These are phyloP conservation scores for Chouioia cunea DNA, from an alignment of 2,888 invertebrate species.

Conservation along the genomic window DNA sequence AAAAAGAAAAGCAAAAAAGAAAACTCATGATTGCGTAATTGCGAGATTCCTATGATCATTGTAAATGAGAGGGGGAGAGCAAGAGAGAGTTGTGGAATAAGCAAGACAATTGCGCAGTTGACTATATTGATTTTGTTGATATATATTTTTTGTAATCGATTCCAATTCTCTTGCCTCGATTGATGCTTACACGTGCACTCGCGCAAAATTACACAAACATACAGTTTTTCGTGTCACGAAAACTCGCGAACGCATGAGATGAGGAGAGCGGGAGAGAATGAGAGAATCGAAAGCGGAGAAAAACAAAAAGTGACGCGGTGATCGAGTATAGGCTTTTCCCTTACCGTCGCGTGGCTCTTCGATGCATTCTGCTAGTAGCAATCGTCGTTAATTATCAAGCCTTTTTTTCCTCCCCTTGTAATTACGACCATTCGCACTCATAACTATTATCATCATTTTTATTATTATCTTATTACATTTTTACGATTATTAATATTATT, in stretches of 20 bases:
- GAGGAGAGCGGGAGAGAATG: conserved; percentile 35
- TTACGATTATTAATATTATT: conserved; percentile 40
- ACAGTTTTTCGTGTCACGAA: conserved; percentile 29
- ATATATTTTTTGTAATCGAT: conserved; percentile 37
- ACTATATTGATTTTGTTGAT: conserved; percentile 44
- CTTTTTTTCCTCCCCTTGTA: conserved; percentile 12
- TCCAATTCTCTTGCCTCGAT: conserved; percentile 44
- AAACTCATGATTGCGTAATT: conserved; percentile 9
- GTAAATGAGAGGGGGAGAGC: conserved; percentile 18
- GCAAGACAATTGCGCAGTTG: conserved; percentile 31
- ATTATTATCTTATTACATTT: conserved; percentile 33
- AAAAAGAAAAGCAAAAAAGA: conserved; percentile 27
- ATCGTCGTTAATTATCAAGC: conserved; percentile 36
- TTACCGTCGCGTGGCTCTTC: conserved; percentile 32
- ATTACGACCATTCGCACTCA: conserved; percentile 38
- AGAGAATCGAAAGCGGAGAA: conserved; percentile 17
- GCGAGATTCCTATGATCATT: conserved; percentile 31
- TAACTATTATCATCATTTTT: conserved; percentile 39
- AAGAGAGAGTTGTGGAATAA: conserved; percentile 26
- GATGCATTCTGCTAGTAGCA: conserved; percentile 35
- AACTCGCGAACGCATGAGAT: conserved; percentile 42
- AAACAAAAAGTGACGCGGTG: conserved; percentile 36
- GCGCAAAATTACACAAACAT: conserved; percentile 4
- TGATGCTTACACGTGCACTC: conserved; percentile 14
- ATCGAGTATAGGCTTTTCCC: conserved; percentile 19